Conservation (phyloP, 1,140 invertebrate genomes). For the Adoxophyes honmai region DNA sequence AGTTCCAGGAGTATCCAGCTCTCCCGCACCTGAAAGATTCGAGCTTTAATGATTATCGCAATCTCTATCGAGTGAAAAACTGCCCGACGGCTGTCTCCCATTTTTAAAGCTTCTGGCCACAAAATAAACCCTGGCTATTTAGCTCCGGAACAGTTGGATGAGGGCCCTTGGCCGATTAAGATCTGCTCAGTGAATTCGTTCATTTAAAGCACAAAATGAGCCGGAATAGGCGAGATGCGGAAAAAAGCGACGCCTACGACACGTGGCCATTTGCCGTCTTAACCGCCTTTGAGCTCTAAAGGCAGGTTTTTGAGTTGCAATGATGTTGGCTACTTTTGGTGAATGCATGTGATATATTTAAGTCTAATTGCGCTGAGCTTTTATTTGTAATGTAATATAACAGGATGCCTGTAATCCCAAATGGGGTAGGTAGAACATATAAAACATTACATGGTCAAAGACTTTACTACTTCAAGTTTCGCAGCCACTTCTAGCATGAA, state of each 20-base stretch:
- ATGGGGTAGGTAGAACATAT: too few species aligned
- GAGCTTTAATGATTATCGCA: constrained; percentile 19
- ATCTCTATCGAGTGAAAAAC: constrained; percentile 14
- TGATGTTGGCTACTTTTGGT: too few species aligned
- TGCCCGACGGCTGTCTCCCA: constrained; percentile 30
- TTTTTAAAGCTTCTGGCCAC: constrained; percentile 56
- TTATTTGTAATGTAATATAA: too few species aligned
- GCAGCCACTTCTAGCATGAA: too few species aligned
- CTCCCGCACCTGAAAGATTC: not conserved
- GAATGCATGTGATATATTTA: too few species aligned
- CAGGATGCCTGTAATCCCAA: too few species aligned
- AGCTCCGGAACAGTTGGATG: constrained; percentile 61
- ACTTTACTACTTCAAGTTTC: too few species aligned
- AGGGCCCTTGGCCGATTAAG: constrained; percentile 56
- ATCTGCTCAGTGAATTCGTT: constrained; percentile 61
- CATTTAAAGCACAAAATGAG: constrained; percentile 63
- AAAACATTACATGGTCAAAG: too few species aligned
- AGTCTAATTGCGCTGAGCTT: too few species aligned
- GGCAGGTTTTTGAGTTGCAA: not conserved
- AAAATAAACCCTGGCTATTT: constrained; percentile 66
- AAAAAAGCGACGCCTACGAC: not conserved
- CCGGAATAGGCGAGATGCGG: constrained; percentile 27
- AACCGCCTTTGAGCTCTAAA: not conserved
- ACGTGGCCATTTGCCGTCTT: constrained; percentile 3
- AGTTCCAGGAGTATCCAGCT: too few species aligned